Conservation (phyloP, 2,797 vertebrate species). For the Propithecus deckenii region DNA sequence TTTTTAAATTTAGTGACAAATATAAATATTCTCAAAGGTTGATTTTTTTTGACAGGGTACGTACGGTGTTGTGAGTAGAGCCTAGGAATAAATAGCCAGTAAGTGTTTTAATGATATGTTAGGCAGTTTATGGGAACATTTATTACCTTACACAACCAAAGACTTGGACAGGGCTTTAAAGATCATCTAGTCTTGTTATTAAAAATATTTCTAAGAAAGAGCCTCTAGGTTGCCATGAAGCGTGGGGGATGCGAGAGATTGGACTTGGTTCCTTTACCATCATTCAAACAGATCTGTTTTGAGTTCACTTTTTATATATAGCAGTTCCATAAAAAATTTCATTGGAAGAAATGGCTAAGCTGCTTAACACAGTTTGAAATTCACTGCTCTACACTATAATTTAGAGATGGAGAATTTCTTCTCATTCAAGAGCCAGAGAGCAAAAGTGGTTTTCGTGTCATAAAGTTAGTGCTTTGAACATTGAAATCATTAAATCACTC, state of each 20-base stretch:
- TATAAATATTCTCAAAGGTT: background rate
- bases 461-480: background rate
- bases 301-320: background rate
- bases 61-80: background rate
- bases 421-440: background rate
- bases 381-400: background rate
- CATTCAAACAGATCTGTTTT: background rate
- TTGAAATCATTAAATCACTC: background rate
- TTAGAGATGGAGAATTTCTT: conserved; percentile 39
- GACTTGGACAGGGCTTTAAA: background rate
- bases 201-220: background rate
- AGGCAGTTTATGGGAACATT: background rate
- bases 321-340: background rate
- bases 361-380: background rate
- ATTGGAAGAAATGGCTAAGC: background rate
- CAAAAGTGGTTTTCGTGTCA: background rate
- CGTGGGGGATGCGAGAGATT: background rate
- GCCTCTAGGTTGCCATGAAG: background rate
- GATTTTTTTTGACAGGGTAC: background rate
- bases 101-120: background rate
- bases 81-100: background rate
- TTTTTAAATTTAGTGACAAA: background rate
- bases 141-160: background rate
- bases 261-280: too few relatives aligned
- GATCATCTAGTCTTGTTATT: background rate